phyloP scores from a whole-genome alignment of 2,888 invertebrate genomes.

The Helicoverpa assulta region DNA sequence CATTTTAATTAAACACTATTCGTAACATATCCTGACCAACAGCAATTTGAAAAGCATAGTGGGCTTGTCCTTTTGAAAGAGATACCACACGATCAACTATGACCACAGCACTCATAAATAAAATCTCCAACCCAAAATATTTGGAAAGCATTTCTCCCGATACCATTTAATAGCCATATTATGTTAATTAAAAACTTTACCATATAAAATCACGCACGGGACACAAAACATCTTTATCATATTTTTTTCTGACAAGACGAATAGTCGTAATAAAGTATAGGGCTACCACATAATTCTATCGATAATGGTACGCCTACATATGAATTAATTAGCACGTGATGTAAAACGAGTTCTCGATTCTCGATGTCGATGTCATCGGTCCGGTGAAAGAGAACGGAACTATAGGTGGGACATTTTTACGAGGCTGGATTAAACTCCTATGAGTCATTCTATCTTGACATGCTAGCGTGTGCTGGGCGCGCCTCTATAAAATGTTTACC shows the following conservation, averaged over 20 bases:
- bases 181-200: slow-evolving; percentile 72
- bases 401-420: slow-evolving; percentile 83
- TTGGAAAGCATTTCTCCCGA: slow-evolving; percentile 62
- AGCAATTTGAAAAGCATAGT: slow-evolving; percentile 1
- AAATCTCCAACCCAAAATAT: slow-evolving; percentile 58
- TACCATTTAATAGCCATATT: slow-evolving; percentile 63
- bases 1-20: background rate
- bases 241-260: slow-evolving; percentile 78
- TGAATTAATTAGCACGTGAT: slow-evolving; percentile 88
- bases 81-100: slow-evolving; percentile 38
- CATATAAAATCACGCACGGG: slow-evolving; percentile 71
- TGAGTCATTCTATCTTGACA: slow-evolving; percentile 80
- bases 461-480: slow-evolving; percentile 74
- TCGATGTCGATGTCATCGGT: slow-evolving; percentile 82
- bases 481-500: slow-evolving; percentile 61
- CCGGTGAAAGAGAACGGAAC: slow-evolving; percentile 82
- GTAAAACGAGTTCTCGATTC: slow-evolving; percentile 83
- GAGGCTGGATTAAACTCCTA: slow-evolving; percentile 79
- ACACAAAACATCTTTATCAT: slow-evolving; percentile 80
- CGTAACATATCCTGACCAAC: background rate
- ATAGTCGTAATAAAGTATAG: slow-evolving; percentile 83
- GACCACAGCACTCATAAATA: slow-evolving; percentile 53
- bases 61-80: slow-evolving; percentile 16
- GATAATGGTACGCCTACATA: slow-evolving; percentile 87
- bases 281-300: slow-evolving; percentile 87